Percentiles rank a stretch among this genome's conserved stretches.
phyloP scores from a whole-genome alignment of 1,140 invertebrate species.

The Parapsyche elsis region DNA sequence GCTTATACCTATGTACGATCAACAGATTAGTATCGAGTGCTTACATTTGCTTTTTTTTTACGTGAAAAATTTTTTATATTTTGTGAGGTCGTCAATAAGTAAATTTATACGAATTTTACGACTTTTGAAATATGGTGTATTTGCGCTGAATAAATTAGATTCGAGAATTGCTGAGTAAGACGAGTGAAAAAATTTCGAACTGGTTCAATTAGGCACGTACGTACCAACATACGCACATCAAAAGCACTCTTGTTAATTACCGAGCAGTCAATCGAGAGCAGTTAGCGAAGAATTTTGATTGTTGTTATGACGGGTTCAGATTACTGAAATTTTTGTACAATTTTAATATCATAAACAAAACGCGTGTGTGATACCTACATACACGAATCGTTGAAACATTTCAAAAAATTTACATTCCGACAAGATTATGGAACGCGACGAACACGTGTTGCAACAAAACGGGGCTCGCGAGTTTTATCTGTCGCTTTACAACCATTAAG shows the following conservation, averaged over 20 bases:
- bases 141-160: neutral
- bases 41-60: too few species aligned
- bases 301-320: neutral
- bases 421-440: neutral
- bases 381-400: neutral
- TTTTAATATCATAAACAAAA: too few species aligned
- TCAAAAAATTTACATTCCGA: neutral
- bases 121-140: too few species aligned
- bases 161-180: constrained; percentile 15
- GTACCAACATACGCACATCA: neutral
- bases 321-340: too few species aligned
- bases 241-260: constrained; percentile 34
- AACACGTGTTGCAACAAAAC: constrained; percentile 10
- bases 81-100: too few species aligned
- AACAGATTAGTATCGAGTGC: neutral
- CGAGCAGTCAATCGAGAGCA: constrained; percentile 2
- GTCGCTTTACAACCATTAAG: neutral
- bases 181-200: constrained; percentile 8
- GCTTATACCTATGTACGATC: neutral
- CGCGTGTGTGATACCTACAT: too few species aligned
- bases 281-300: constrained; percentile 33
- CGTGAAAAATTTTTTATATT: too few species aligned
- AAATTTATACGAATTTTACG: too few species aligned
- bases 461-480: neutral
- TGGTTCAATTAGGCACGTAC: constrained; percentile 21